These are phyloP conservation scores for Enteromius radiatus DNA, from an alignment of 2,797 vertebrate species.

Conservation along the genomic window DNA sequence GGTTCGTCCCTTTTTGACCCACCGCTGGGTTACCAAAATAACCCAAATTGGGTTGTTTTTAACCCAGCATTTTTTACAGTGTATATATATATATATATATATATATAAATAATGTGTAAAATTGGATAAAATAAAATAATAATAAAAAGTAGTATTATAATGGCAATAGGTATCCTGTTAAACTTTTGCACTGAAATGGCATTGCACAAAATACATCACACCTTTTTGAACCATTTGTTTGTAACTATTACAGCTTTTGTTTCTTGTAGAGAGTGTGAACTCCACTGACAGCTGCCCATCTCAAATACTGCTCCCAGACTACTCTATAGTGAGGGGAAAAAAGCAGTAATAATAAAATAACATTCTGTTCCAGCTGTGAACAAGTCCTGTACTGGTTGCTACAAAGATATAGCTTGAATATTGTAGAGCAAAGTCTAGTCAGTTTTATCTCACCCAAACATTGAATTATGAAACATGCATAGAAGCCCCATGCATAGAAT, in stretches of 20 bases:
- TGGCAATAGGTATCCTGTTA: background rate
- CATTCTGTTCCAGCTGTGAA: background rate
- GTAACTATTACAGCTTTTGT: background rate
- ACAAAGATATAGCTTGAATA: background rate
- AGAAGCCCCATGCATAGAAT: conserved; percentile 8
- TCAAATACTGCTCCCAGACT: background rate
- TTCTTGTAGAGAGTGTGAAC: background rate
- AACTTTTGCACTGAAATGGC: background rate
- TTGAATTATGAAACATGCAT: conserved; percentile 4
- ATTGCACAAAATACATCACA: background rate
- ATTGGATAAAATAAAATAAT: background rate
- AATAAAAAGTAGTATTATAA: background rate
- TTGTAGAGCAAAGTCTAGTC: background rate
- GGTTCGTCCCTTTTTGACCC: no score
- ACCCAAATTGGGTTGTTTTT: no score
- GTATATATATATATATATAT: no score
- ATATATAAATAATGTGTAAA: no score
- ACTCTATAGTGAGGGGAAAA: background rate
- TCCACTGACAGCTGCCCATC: background rate
- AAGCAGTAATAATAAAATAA: background rate
- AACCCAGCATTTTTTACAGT: no score
- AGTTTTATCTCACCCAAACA: conserved; percentile 11
- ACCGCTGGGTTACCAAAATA: no score
- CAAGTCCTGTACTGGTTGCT: background rate
- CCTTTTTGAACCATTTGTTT: background rate